A percentile compares a stretch with the other conserved stretches of the same genome.
Evolutionary conservation across 2,888 invertebrate species (phyloP).

Genomic region (Ischnura elegans): DNA sequence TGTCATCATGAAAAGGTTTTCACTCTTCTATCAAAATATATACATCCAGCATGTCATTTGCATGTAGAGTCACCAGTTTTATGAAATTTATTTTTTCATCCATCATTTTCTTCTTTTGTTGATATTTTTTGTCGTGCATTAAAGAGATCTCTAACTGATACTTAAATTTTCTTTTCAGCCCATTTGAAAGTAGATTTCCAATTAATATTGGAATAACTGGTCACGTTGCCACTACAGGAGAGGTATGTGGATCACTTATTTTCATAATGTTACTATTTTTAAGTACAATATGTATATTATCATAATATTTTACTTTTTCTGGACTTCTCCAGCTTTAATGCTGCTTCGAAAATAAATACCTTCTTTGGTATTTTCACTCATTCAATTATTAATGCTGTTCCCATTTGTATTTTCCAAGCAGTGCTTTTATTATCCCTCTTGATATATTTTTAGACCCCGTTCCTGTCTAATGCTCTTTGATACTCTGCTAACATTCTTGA

Average conservation of each 20-base stretch:
- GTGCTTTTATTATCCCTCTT: too few species aligned
- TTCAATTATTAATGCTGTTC: too few species aligned
- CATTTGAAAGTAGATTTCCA: conserved; percentile 95
- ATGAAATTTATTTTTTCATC: not conserved
- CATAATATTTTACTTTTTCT: too few species aligned
- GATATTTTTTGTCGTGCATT: not conserved
- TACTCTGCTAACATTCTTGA: too few species aligned
- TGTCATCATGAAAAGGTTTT: not conserved
- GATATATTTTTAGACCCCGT: too few species aligned
- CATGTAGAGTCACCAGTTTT: not conserved
- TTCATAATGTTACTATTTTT: not conserved
- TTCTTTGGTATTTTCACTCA: too few species aligned
- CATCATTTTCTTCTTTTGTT: not conserved
- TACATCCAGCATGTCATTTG: not conserved
- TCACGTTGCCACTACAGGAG: conserved; percentile 96
- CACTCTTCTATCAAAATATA: not conserved
- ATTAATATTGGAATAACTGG: conserved; percentile 97
- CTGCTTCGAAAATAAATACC: too few species aligned
- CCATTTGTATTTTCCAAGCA: too few species aligned
- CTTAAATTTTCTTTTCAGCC: conserved; percentile 80
- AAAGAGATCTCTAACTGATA: not conserved
- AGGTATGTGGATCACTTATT: conserved; percentile 82
- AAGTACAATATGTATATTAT: too few species aligned
- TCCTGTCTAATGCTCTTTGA: too few species aligned
- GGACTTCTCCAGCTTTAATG: too few species aligned